These are phyloP conservation scores for Biston betularia DNA, from an alignment of 2,888 invertebrate species.

Conservation along the genomic window DNA sequence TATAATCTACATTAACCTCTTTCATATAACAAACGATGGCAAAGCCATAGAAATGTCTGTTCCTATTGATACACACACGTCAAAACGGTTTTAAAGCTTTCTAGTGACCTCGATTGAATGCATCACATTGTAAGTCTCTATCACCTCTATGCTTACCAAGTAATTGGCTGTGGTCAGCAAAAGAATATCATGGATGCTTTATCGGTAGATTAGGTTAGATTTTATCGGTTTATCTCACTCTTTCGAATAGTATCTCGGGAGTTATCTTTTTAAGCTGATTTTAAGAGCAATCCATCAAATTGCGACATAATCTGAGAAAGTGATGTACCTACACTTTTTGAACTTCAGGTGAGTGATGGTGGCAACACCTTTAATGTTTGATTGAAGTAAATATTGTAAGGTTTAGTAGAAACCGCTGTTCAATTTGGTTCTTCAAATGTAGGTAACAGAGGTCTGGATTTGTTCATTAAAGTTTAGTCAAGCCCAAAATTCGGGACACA, in stretches of 20 bases:
- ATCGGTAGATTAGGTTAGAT: slow-evolving; percentile 9
- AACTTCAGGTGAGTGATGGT: slow-evolving; percentile 8
- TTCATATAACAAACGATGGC: too few species aligned
- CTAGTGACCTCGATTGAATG: neutral
- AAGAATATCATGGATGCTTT: slow-evolving; percentile 23
- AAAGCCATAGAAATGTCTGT: too few species aligned
- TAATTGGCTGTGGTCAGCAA: slow-evolving; percentile 43
- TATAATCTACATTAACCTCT: too few species aligned
- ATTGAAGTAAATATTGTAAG: neutral
- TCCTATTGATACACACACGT: too few species aligned
- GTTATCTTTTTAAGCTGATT: slow-evolving; percentile 19
- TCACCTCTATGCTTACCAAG: slow-evolving; percentile 45
- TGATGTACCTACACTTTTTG: slow-evolving; percentile 4
- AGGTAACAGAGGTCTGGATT: neutral
- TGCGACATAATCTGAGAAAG: slow-evolving; percentile 20
- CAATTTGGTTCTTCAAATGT: neutral
- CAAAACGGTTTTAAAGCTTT: neutral
- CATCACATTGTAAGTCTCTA: slow-evolving; percentile 4
- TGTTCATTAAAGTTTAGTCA: slow-evolving; percentile 1
- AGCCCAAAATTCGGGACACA: neutral
- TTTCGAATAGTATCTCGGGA: slow-evolving; percentile 14
- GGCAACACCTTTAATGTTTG: neutral
- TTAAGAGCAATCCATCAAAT: slow-evolving; percentile 27
- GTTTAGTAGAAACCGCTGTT: neutral
- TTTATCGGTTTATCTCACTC: slow-evolving; percentile 20